Evolutionary conservation across 2,797 vertebrate species (phyloP).

Genomic region (Clarias fuscus): DNA sequence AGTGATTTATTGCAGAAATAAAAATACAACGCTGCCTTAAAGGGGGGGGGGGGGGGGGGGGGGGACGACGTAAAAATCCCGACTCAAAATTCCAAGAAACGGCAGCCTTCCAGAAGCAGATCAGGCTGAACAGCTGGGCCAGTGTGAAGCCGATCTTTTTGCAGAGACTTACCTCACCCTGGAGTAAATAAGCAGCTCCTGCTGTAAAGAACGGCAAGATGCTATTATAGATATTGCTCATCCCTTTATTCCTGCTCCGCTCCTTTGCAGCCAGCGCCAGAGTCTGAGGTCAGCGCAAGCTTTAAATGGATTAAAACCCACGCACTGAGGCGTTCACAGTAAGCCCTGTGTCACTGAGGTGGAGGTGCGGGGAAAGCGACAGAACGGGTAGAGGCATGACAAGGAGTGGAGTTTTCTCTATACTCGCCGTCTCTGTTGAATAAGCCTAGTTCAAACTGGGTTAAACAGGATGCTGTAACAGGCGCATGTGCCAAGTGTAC

Average conservation of each 20-base stretch:
- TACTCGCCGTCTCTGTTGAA: neutral
- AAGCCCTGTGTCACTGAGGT: neutral
- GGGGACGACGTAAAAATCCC: too few relatives aligned
- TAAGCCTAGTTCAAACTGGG: neutral
- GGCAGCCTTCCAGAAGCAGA: neutral
- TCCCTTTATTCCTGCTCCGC: slow-evolving; percentile 40
- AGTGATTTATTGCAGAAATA: neutral
- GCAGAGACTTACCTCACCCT: slow-evolving; percentile 63
- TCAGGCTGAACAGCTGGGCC: neutral
- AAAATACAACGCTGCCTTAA: neutral
- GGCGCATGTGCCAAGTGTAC: neutral
- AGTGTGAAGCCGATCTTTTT: slow-evolving; percentile 62
- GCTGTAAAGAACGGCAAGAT: slow-evolving; percentile 54
- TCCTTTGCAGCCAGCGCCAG: slow-evolving; percentile 46
- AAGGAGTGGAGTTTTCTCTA: neutral
- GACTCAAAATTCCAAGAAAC: neutral
- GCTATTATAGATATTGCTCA: slow-evolving; percentile 59
- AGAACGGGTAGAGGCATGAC: neutral
- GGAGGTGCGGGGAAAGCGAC: neutral
- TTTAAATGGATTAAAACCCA: slow-evolving; percentile 55
- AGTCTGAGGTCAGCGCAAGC: slow-evolving; percentile 53
- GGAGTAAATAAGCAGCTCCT: slow-evolving; percentile 61
- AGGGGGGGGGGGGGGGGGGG: too few relatives aligned
- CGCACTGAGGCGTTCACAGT: neutral
- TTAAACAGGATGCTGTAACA: neutral